Base-by-base conservation (phyloP, 2,113 vertebrate species). In the Brachyhypopomus occidentalis region DNA sequence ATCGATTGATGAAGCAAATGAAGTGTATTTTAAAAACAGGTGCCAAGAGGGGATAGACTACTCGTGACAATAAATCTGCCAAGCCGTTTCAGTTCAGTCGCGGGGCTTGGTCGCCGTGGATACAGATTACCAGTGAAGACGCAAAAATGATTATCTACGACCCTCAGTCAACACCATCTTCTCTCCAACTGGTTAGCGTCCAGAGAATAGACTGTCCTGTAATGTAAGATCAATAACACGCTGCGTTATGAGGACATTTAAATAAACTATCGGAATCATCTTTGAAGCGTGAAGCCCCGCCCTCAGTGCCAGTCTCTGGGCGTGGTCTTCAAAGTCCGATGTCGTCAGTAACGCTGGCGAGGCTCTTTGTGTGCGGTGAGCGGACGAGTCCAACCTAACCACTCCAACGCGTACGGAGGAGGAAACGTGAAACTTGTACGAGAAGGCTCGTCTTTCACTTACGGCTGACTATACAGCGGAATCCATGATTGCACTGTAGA, bases 181-280 rank as follows among this genome's bases (percentile, higher is more conserved):
- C 69, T 78, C 41, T 38, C 4, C n/a, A 5, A 2, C 45, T 11
- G 69, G 69, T n/a, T 62, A 34, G 27, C 77, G 76, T 86, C 27
- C 76, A 70, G 78, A 81, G 30, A 63, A 56, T 16, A 8, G 23
- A 38, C 8, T 19, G 20, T 41, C 45, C 41, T 77, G 16, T 72
- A 55, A 59, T 5, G 52, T 30, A 25, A 45, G 55, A 81, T 64
- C 27, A 16, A 85, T 86, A 90, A 85, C 90, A 88, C 83, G 86
- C 84, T 84, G 78, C 64, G 23, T 85, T 25, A 60, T 17, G 22
- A 77, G 25, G 84, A 87, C 79, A 38, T 80, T 88, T 87, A 77
- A 64, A 86, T 88, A 84, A 87, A 88, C 84, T 84, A 86, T 45
- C 72, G 69, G 86, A 85, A 81, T 89, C 88, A 79, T 88, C 88